Conservation (phyloP, 2,888 invertebrate species). For the Cheilosia vulpina region DNA sequence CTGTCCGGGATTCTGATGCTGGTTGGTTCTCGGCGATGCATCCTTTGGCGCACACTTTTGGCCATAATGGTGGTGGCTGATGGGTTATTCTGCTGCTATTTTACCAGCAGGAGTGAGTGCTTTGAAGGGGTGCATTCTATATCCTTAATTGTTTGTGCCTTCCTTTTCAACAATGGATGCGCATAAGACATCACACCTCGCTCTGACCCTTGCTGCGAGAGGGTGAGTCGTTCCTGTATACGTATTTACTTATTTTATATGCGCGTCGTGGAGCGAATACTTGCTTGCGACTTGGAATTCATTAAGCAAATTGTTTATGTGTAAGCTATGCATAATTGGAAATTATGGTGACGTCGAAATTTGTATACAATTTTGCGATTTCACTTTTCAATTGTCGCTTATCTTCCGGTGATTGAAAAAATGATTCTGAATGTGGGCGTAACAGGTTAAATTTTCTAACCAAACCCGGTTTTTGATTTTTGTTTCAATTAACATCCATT, state of each 20-base stretch:
- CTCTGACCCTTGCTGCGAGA: constrained; percentile 41
- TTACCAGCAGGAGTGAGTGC: constrained; percentile 15
- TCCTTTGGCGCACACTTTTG: constrained; percentile 14
- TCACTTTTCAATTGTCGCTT: too few species aligned
- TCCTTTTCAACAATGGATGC: constrained; percentile 54
- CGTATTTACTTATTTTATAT: constrained; percentile 35
- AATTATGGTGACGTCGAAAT: neutral
- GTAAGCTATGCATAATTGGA: constrained; percentile 4
- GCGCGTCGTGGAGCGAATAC: neutral
- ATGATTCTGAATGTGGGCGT: too few species aligned
- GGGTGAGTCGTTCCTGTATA: constrained; percentile 5
- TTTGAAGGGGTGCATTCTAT: constrained; percentile 45
- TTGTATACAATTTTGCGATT: too few species aligned
- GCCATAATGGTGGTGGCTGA: constrained; percentile 31
- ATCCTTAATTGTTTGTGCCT: constrained; percentile 61
- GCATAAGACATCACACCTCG: constrained; percentile 59
- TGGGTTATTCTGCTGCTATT: constrained; percentile 12
- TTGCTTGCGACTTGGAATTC: constrained; percentile 46
- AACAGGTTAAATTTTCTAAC: too few species aligned
- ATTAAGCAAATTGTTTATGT: constrained; percentile 57
- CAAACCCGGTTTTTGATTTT: too few species aligned
- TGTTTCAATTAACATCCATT: too few species aligned
- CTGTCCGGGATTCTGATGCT: constrained; percentile 22
- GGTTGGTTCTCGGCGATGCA: constrained; percentile 22
- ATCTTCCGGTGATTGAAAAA: too few species aligned